Percentiles rank a stretch among this genome's conserved stretches.
Evolutionary conservation across 1,140 invertebrate genomes (phyloP).

Genomic region (Andricus grossulariae): DNA sequence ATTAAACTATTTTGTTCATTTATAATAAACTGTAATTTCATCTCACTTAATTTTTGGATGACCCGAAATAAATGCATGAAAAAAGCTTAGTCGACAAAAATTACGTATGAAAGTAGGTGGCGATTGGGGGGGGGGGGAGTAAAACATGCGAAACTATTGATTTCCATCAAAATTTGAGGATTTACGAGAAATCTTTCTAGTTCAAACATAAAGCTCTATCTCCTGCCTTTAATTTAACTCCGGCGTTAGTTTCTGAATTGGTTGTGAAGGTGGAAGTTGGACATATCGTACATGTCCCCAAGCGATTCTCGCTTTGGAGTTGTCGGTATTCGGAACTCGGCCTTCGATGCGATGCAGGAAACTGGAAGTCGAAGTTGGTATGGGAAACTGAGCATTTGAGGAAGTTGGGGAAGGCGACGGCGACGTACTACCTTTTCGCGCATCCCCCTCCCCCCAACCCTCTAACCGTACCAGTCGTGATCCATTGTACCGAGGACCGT

Average conservation of each 20-base stretch:
- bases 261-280: constrained; percentile 22
- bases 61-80: too few species aligned
- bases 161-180: too few species aligned
- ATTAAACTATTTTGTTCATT: too few species aligned
- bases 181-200: neutral
- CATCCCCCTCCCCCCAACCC: constrained; percentile 43
- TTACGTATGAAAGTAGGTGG: too few species aligned
- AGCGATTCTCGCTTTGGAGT: constrained; percentile 8
- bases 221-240: constrained; percentile 17
- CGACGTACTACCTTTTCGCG: constrained; percentile 12
- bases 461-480: constrained; percentile 49
- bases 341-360: constrained; percentile 1
- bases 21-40: too few species aligned
- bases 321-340: constrained; percentile 20
- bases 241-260: neutral
- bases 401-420: constrained; percentile 11
- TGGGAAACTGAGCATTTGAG: constrained; percentile 3
- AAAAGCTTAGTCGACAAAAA: too few species aligned
- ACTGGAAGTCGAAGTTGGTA: constrained; percentile 22
- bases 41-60: too few species aligned
- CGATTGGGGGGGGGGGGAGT: too few species aligned
- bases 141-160: too few species aligned
- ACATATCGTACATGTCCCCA: constrained; percentile 15
- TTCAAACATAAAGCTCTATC: neutral
- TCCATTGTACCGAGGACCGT: constrained; percentile 54